phyloP scores from a whole-genome alignment of 2,888 invertebrate species.

The Drosophila cognata region DNA sequence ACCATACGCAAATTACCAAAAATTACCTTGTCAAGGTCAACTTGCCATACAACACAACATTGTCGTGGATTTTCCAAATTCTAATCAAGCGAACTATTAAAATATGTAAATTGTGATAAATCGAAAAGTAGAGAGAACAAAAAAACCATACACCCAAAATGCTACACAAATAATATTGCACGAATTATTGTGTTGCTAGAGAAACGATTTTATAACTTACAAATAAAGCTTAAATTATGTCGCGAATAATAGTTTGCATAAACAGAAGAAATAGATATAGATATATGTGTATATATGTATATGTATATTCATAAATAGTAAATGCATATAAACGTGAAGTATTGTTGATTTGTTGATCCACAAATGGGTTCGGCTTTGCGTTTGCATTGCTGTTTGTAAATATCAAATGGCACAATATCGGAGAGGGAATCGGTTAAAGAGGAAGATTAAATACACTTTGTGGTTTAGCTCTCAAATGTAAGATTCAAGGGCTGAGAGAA shows the following conservation, averaged over 20 bases:
- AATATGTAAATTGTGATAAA: constrained; percentile 65
- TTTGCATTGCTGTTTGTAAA: constrained; percentile 40
- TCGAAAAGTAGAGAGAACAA: constrained; percentile 24
- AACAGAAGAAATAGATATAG: constrained; percentile 19
- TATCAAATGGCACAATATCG: constrained; percentile 52
- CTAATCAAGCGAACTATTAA: constrained; percentile 59
- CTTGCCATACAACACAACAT: constrained; percentile 55
- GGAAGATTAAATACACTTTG: constrained; percentile 33
- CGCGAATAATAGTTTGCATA: constrained; percentile 57
- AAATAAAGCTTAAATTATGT: constrained; percentile 74
- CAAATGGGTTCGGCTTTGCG: constrained; percentile 37
- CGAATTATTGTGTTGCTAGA: constrained; percentile 52
- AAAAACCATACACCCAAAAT: constrained; percentile 8
- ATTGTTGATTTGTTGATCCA: constrained; percentile 12
- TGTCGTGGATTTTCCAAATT: constrained; percentile 54
- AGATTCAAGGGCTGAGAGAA: constrained; percentile 12
- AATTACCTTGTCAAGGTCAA: constrained; percentile 72
- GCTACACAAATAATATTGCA: constrained; percentile 56
- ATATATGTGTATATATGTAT: not conserved
- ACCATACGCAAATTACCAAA: constrained; percentile 48
- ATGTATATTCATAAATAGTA: not conserved
- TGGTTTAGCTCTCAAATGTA: not conserved
- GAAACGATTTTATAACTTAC: constrained; percentile 73
- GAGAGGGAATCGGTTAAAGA: constrained; percentile 7
- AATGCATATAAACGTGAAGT: constrained; percentile 8